Evolutionary conservation across 2,113 vertebrate genomes (phyloP).

Genomic region (Isichthys henryi): DNA sequence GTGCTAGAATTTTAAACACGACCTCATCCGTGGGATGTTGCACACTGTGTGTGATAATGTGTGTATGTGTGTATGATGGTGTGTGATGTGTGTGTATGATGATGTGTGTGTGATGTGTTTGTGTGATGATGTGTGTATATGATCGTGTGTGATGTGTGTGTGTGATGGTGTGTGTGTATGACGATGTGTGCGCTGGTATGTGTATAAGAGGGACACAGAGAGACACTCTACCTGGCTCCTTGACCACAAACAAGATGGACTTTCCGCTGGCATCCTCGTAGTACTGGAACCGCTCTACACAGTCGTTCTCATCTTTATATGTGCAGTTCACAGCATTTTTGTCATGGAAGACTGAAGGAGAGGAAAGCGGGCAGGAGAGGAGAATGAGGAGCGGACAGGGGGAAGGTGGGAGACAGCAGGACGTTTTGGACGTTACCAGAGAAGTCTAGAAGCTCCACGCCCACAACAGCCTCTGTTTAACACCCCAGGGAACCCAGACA

Average conservation of each 20-base stretch:
- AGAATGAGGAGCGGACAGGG: background rate
- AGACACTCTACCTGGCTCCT: conserved; percentile 75
- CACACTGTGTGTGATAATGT: background rate
- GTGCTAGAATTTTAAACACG: background rate
- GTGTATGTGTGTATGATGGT: background rate
- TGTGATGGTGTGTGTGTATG: too few relatives aligned
- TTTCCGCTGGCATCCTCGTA: conserved; percentile 90
- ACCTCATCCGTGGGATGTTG: background rate
- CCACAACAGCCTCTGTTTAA: background rate
- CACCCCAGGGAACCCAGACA: background rate
- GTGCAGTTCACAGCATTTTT: conserved; percentile 88
- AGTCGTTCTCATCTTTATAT: conserved; percentile 90
- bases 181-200: background rate
- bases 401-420: background rate
- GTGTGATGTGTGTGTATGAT: too few relatives aligned
- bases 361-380: background rate
- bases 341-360: conserved; percentile 57
- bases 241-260: conserved; percentile 79
- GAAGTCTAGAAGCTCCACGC: background rate
- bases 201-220: background rate
- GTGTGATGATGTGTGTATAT: too few relatives aligned
- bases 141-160: too few relatives aligned
- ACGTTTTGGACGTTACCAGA: background rate
- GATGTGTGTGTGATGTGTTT: too few relatives aligned
- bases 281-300: conserved; percentile 88